Conservation (phyloP, 2,888 invertebrate species). For the Hemaris fuciformis region DNA sequence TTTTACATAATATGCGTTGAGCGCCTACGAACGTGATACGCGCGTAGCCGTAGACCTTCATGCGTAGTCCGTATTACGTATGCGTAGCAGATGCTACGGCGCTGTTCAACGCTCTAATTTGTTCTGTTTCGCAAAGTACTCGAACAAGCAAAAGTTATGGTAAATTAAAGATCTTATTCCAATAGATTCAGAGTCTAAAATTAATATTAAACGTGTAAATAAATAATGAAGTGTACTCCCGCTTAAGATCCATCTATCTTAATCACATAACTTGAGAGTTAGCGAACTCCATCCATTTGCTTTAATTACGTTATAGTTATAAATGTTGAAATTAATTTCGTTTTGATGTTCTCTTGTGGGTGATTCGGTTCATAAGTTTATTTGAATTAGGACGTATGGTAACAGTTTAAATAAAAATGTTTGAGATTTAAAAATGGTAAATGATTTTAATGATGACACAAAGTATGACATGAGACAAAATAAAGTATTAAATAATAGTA, state of each 20-base stretch:
- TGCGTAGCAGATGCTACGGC: background rate
- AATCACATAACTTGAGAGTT: slow-evolving; percentile 6
- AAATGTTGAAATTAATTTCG: background rate
- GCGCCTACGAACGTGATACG: background rate
- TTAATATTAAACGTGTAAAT: background rate
- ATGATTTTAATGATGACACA: too few relatives aligned
- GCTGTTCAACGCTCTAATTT: background rate
- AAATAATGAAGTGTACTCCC: background rate
- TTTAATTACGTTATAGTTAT: slow-evolving; percentile 8
- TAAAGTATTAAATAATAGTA: too few relatives aligned
- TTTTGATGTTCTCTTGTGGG: background rate
- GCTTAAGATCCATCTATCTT: background rate
- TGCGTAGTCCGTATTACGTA: background rate
- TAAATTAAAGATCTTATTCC: background rate
- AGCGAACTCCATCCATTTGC: slow-evolving; percentile 2
- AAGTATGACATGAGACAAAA: too few relatives aligned
- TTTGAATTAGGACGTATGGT: background rate
- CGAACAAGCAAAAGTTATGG: background rate
- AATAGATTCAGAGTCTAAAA: background rate
- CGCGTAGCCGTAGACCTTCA: background rate
- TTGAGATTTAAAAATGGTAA: too few relatives aligned
- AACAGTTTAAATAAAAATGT: background rate
- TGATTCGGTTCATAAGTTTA: background rate
- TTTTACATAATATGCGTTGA: background rate
- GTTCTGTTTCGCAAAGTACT: background rate